Conservation (phyloP, 2,113 vertebrate species). For the Odocoileus hemionus region DNA sequence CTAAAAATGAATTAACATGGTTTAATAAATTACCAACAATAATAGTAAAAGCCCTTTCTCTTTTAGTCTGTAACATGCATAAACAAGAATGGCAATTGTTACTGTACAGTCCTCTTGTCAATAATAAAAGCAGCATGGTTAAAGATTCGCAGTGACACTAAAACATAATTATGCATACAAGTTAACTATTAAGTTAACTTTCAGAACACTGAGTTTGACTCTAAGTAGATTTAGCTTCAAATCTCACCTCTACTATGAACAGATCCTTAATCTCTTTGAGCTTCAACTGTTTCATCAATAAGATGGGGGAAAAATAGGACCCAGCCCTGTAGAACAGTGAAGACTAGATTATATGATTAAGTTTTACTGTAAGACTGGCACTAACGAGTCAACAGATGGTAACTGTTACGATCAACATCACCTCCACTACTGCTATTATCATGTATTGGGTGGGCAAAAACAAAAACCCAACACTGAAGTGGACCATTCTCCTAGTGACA, state of each 20-base stretch:
- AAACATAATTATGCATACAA: background rate
- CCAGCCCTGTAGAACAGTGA: background rate
- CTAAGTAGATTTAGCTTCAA: background rate
- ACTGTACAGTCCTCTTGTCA: background rate
- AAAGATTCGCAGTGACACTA: background rate
- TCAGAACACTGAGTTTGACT: background rate
- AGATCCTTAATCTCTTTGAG: background rate
- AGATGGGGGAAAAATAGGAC: background rate
- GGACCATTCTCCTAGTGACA: background rate
- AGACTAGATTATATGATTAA: background rate
- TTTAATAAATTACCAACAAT: conserved; percentile 21
- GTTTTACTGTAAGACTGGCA: background rate
- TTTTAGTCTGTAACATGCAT: background rate
- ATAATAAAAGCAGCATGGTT: background rate
- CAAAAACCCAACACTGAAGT: background rate
- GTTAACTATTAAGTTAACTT: background rate
- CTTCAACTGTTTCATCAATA: background rate
- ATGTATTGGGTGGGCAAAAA: background rate
- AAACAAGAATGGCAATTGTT: background rate
- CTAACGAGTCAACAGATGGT: background rate
- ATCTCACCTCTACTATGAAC: background rate
- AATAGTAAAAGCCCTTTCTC: background rate
- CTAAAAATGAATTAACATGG: background rate
- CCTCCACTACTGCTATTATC: background rate
- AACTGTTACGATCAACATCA: background rate